Base-by-base conservation (phyloP, 1,140 invertebrate species). In the Drosophila littoralis region DNA sequence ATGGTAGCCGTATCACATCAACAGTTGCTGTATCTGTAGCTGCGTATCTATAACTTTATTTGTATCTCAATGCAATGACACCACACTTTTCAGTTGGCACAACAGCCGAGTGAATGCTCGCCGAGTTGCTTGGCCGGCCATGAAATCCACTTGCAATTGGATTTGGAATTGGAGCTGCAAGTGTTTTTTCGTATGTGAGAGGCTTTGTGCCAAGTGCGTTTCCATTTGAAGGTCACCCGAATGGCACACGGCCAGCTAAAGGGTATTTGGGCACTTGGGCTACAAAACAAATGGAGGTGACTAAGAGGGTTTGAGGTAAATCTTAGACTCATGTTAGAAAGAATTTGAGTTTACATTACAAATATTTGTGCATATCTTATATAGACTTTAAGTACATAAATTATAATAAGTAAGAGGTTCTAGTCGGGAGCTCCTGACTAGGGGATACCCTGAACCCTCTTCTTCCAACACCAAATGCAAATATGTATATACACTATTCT, bases 131-230 rank as follows among this genome's bases (percentile, higher is more conserved):
- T 75, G 75, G 79, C 66, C 63, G 80, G 81, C 80, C 81, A 84
- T 84, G 81, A 83, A 84, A 84, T 71, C 80, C 63, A 77, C 82
- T 83, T 82, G 76, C 81, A 83, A 83, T 82, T 79, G 76, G 71
- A 64, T 35, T 76, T 77, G 52, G 58, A 79, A 81, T 68, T 74
- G 79, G 67, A 75, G 65, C 77, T 67, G 70, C 70, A 73, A 67
- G 45, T 52, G 70, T 52, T 66, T 35, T 13, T 13, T 38, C 38
- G 40, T 12, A 36, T 64, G 78, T 76, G 58, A 67, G 67, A 63
- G 76, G 70, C 38, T 46, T 64, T 81, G 67, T 60, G 61, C 45
- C 61, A 60, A 81, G 74, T 81, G 80, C 76, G 77, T 83, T 83
- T 60, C 43, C 13, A 52, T 79, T 70, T 80, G 81, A 84, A 84